Percentiles rank a stretch among this genome's conserved stretches.
These are phyloP conservation scores for Coregonus clupeaformis DNA, from an alignment of 2,113 vertebrate species.

Conservation along the genomic window DNA sequence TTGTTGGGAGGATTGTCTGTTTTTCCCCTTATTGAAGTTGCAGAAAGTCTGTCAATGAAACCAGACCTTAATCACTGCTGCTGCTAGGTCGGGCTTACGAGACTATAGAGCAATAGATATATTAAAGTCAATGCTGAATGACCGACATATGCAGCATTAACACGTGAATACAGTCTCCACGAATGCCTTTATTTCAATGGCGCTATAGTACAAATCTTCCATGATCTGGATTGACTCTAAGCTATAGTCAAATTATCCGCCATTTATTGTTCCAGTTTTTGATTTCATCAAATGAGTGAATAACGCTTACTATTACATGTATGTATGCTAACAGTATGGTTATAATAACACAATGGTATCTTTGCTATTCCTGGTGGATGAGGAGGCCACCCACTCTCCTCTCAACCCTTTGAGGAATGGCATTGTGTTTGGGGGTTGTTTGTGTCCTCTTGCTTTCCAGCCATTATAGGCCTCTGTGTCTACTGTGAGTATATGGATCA, in stretches of 20 bases:
- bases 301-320: not conserved
- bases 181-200: too few species aligned
- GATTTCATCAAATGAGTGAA: not conserved
- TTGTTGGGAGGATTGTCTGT: too few species aligned
- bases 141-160: too few species aligned
- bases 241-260: not conserved
- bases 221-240: not conserved
- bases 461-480: conserved; percentile 15
- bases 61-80: too few species aligned
- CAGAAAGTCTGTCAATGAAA: too few species aligned
- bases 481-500: conserved; percentile 31
- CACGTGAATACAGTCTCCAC: too few species aligned
- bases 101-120: too few species aligned
- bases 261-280: not conserved
- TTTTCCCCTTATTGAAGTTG: too few species aligned
- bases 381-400: fast-evolving
- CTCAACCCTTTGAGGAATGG: not conserved
- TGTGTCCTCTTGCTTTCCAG: conserved; percentile 25
- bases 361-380: conserved; percentile 7
- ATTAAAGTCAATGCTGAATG: too few species aligned
- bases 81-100: too few species aligned
- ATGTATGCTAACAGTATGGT: not conserved
- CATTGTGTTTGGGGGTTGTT: conserved; percentile 19
- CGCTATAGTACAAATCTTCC: too few species aligned
- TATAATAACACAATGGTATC: not conserved